Evolutionary conservation across 1,140 invertebrate species (phyloP).

Genomic region (Pemphigus obesinymphae): DNA sequence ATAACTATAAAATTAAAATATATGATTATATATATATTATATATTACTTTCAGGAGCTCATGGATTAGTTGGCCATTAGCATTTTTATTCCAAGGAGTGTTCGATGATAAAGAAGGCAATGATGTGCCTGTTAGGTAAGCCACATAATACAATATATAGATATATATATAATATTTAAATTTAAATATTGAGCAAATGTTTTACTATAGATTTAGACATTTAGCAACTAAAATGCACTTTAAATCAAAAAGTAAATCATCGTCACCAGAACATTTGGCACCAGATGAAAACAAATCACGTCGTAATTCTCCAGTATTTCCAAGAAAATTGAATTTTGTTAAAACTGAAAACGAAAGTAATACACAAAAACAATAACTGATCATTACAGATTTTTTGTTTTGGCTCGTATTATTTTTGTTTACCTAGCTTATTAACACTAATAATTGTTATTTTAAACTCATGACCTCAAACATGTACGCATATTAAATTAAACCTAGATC

Average conservation of each 20-base stretch:
- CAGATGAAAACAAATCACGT: slow-evolving; percentile 24
- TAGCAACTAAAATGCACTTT: slow-evolving; percentile 70
- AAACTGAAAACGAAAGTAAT: slow-evolving; percentile 3
- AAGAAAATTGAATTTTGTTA: neutral
- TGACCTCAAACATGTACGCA: neutral
- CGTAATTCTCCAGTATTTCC: slow-evolving; percentile 34
- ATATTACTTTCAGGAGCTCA: slow-evolving; percentile 59
- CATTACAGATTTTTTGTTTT: neutral
- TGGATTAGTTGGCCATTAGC: slow-evolving; percentile 88
- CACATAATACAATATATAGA: neutral
- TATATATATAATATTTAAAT: neutral
- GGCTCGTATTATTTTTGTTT: neutral
- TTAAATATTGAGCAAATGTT: neutral
- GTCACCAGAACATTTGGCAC: slow-evolving; percentile 30
- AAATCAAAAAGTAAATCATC: slow-evolving; percentile 50
- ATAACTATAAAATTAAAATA: neutral
- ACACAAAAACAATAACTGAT: neutral
- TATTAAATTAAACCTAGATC: neutral
- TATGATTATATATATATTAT: neutral
- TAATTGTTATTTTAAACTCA: neutral
- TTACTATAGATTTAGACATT: slow-evolving; percentile 65
- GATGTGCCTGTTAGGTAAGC: slow-evolving; percentile 73
- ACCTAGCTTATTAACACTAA: slow-evolving; percentile 4
- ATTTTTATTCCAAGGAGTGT: slow-evolving; percentile 71
- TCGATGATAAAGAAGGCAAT: slow-evolving; percentile 55